Evolutionary conservation across 2,113 vertebrate genomes (phyloP).

Genomic region (Garra rufa): DNA sequence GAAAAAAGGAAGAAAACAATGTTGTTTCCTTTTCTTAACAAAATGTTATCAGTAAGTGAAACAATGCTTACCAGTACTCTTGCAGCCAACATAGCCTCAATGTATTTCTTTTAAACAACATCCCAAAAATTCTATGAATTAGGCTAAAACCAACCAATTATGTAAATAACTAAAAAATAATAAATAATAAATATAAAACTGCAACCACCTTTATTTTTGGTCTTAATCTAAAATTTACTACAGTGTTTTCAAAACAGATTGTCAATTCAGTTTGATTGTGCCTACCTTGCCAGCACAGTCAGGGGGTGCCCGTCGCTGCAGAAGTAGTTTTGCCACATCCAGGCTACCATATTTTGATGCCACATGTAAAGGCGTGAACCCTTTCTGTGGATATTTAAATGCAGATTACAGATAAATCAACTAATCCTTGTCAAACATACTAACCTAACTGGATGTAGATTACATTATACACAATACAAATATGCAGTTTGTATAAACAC

Average conservation of each 20-base stretch:
- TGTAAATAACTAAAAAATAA: too few species aligned
- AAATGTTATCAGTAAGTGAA: slow-evolving; percentile 45
- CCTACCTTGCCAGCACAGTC: slow-evolving; percentile 93
- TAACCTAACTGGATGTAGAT: not conserved
- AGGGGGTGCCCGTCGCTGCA: slow-evolving; percentile 86
- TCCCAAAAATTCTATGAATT: slow-evolving; percentile 43
- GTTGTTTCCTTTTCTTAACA: slow-evolving; percentile 51
- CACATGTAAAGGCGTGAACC: slow-evolving; percentile 95
- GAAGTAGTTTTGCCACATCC: slow-evolving; percentile 92
- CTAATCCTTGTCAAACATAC: slow-evolving; percentile 14
- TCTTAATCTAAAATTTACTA: not conserved
- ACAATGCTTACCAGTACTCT: slow-evolving; percentile 63
- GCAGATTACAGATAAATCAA: not conserved
- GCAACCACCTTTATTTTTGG: too few species aligned
- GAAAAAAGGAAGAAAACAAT: slow-evolving; percentile 54
- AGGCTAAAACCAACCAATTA: not conserved
- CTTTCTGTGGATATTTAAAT: slow-evolving; percentile 84
- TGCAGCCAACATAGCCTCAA: slow-evolving; percentile 63
- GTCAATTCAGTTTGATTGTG: not conserved
- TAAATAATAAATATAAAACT: too few species aligned
- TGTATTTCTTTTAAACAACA: slow-evolving; percentile 55
- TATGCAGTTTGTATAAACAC: not conserved
- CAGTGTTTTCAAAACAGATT: not conserved
- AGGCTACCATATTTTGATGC: slow-evolving; percentile 95
- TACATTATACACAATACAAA: not conserved